Percentiles rank a stretch among this genome's conserved stretches.
Evolutionary conservation across 2,113 vertebrate genomes (phyloP).

Genomic region (Pelobates fuscus): DNA sequence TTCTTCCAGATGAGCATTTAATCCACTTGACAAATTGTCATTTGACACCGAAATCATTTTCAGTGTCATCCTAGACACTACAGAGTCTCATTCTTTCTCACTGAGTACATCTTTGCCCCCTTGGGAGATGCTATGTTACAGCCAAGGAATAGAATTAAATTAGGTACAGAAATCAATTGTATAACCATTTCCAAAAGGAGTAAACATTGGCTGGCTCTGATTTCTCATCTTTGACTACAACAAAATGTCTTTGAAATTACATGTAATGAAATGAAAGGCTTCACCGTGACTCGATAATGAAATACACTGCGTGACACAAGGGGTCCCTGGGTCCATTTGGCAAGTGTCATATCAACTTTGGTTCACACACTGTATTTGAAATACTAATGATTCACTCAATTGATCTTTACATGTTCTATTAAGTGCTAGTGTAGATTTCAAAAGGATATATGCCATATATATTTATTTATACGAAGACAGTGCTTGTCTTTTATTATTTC

Average conservation of each 20-base stretch:
- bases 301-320: conserved; percentile 48
- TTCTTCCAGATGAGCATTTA: conserved; percentile 48
- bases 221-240: conserved; percentile 51
- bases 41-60: conserved; percentile 50
- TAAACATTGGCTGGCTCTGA: conserved; percentile 51
- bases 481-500: conserved; percentile 4
- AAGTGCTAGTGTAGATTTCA: conserved; percentile 31
- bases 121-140: conserved; percentile 48
- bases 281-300: conserved; percentile 48
- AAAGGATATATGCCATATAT: neutral
- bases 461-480: neutral
- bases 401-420: conserved; percentile 47
- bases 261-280: conserved; percentile 50
- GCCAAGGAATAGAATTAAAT: conserved; percentile 49
- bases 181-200: conserved; percentile 49
- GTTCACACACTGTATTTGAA: conserved; percentile 49
- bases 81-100: conserved; percentile 49
- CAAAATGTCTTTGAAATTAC: conserved; percentile 51
- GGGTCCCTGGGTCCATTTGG: conserved; percentile 47
- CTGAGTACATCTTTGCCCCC: conserved; percentile 50
- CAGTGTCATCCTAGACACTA: conserved; percentile 48
- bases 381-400: conserved; percentile 49
- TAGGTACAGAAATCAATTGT: conserved; percentile 51
- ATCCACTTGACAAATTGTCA: conserved; percentile 51
- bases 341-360: conserved; percentile 51